Conservation (phyloP, 2,888 invertebrate genomes). For the Drosophila subsilvestris region DNA sequence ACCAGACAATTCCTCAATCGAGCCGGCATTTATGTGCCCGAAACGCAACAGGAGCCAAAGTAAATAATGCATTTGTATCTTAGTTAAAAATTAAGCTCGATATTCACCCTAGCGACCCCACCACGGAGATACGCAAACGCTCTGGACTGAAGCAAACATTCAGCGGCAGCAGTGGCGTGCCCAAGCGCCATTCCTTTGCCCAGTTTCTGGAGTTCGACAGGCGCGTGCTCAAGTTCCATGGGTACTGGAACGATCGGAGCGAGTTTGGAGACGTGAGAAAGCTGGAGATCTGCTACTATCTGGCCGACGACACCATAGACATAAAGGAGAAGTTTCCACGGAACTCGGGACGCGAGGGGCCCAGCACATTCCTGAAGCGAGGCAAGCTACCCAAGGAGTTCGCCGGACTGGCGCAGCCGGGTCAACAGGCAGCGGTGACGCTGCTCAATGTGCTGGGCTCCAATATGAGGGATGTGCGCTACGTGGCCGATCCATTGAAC, state of each 20-base stretch:
- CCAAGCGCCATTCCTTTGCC: constrained; percentile 88
- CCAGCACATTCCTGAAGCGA: constrained; percentile 90
- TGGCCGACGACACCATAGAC: constrained; percentile 95
- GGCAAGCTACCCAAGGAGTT: constrained; percentile 89
- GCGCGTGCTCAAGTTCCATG: constrained; percentile 90
- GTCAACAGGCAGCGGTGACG: constrained; percentile 85
- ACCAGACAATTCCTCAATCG: constrained; percentile 93
- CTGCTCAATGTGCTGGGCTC: constrained; percentile 88
- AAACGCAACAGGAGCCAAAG: constrained; percentile 86
- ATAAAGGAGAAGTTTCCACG: constrained; percentile 89
- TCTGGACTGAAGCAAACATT: constrained; percentile 63
- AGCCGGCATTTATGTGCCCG: constrained; percentile 92
- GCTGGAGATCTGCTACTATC: constrained; percentile 92
- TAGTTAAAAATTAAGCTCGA: not conserved
- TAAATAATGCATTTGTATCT: constrained; percentile 73
- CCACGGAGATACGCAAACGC: constrained; percentile 84
- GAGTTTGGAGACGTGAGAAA: constrained; percentile 91
- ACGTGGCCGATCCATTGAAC: constrained; percentile 86
- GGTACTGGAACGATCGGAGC: constrained; percentile 95
- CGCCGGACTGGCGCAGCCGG: constrained; percentile 83
- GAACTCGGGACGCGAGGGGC: constrained; percentile 89
- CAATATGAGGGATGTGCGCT: constrained; percentile 85
- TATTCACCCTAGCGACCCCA: constrained; percentile 83
- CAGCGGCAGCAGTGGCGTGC: constrained; percentile 60
- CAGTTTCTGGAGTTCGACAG: constrained; percentile 94